A percentile compares a stretch with the other conserved stretches of the same genome.
phyloP scores from a whole-genome alignment of 2,113 vertebrate genomes.

The Passer domesticus region DNA sequence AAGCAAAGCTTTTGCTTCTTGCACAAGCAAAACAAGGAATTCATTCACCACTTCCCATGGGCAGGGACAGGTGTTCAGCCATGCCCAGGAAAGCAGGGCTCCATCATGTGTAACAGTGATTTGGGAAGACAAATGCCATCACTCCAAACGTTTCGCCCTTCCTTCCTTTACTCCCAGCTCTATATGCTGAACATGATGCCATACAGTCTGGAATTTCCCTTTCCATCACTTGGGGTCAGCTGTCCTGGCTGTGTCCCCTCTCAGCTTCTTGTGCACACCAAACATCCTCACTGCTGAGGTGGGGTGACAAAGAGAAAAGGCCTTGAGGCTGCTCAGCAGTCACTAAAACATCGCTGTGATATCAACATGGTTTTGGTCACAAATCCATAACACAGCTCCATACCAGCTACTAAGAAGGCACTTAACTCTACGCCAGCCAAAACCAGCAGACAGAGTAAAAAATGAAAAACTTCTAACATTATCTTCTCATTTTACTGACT shows the following conservation, averaged over 20 bases:
- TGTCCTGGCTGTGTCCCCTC: neutral
- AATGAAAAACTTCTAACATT: neutral
- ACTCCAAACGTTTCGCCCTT: neutral
- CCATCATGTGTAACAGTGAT: neutral
- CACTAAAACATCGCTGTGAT: accelerated
- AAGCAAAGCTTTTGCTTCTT: neutral
- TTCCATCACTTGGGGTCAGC: neutral
- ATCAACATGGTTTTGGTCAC: neutral
- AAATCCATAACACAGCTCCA: neutral
- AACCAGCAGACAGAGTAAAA: neutral
- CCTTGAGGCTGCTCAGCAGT: neutral
- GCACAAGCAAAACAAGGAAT: neutral
- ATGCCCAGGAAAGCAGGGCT: neutral
- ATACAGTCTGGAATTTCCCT: neutral
- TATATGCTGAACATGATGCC: neutral
- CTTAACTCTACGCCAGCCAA: neutral
- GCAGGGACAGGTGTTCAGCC: neutral
- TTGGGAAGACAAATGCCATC: neutral
- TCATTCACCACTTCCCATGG: neutral
- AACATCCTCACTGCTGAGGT: neutral
- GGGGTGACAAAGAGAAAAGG: neutral
- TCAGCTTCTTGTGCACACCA: neutral
- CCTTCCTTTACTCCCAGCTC: neutral
- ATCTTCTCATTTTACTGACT: neutral
- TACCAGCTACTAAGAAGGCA: neutral